phyloP scores from a whole-genome alignment of 2,797 vertebrate species.

The Hemibagrus guttatus region DNA sequence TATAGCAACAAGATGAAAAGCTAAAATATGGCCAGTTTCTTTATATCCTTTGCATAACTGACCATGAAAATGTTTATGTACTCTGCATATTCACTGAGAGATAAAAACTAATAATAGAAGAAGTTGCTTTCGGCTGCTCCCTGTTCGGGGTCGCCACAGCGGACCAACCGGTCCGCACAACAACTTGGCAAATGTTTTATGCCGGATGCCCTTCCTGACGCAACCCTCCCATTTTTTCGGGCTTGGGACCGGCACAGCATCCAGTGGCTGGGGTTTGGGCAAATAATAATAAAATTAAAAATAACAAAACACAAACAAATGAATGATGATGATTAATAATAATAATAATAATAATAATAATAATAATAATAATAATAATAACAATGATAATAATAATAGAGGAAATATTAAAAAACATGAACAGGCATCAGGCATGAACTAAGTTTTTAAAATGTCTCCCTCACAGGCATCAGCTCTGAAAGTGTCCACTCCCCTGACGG shows the following conservation, averaged over 20 bases:
- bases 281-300: background rate
- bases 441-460: background rate
- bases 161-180: too few relatives aligned
- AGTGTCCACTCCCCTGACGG: slow-evolving; percentile 81
- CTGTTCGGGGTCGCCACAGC: too few relatives aligned
- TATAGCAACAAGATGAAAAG: background rate
- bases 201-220: too few relatives aligned
- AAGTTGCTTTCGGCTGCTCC: too few relatives aligned
- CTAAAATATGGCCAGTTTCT: background rate
- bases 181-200: too few relatives aligned
- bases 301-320: too few relatives aligned
- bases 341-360: too few relatives aligned
- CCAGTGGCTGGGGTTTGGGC: too few relatives aligned
- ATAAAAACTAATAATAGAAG: background rate
- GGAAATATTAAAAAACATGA: background rate
- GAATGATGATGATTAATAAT: too few relatives aligned
- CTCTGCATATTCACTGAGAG: background rate
- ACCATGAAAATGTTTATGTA: background rate
- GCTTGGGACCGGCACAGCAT: too few relatives aligned
- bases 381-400: background rate
- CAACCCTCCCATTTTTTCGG: too few relatives aligned
- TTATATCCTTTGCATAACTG: background rate
- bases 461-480: slow-evolving; percentile 78
- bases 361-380: background rate
- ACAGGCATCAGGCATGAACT: background rate